Base-by-base conservation (phyloP, 2,888 invertebrate genomes). In the Podabrus alpinus region DNA sequence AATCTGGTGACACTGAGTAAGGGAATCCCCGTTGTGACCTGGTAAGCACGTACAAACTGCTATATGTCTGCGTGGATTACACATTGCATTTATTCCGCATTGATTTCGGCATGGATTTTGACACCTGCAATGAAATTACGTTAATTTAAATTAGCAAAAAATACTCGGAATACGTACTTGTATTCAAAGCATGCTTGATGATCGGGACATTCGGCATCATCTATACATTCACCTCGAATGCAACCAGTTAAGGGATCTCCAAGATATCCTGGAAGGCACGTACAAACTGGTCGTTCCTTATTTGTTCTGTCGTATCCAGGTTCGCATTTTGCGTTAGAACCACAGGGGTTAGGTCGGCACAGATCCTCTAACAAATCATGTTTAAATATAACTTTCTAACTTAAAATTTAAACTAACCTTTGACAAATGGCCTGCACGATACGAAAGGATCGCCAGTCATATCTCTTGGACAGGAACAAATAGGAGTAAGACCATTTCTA, bases 401-500 rank as follows among this genome's bases (percentile, higher is more conserved):
- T 61, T 60, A 16, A 61, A 16, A 9, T 9, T 11, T 15, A 17
- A 19, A 87, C 89, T 90, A 86, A 94, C 94, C 90, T 83, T 93
- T 92, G 86, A 92, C 93, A 84, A 95, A 95, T 79, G 93, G 94
- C 81, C 95, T 91, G 88, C 96, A 96, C 84, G 90, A 90, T 2
- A 92, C 89, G 87, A 95, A 96, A 3, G 96, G 96, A 89, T 96
- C 93, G 1, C 96, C 96, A 19, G 95, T 95, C 93, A 94, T 95
- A 83, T 95, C 94, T 83, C 90, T 92, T 0, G 96, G 95, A 86
- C 96, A 96, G 73, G 94, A 94, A 86, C 96, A 96, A 15, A 96
- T 92, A 0, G 96, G 95, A 5, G 94, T 95, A 69, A 94, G 89
- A 3, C 93, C 94, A 25, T 69, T 77, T 64, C 94, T 90, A 60